Evolutionary conservation across 2,888 invertebrate species (phyloP).

Genomic region (Andrena hattorfiana): DNA sequence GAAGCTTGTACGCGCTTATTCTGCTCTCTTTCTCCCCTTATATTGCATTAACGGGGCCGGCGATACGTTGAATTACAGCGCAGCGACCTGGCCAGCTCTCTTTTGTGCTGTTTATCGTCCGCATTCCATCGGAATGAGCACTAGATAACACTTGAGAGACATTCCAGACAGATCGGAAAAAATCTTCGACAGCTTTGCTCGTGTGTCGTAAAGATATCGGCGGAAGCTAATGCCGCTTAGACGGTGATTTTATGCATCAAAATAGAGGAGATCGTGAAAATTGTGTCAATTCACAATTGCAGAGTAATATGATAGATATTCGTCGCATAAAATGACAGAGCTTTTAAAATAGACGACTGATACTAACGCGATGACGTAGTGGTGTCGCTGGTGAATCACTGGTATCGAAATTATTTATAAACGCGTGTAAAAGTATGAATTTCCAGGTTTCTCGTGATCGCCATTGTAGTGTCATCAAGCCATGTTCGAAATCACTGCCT

Average conservation of each 20-base stretch:
- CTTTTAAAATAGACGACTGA: no score
- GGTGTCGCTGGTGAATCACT: background rate
- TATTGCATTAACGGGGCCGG: constrained; percentile 30
- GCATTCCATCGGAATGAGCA: constrained; percentile 65
- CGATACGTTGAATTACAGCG: constrained; percentile 53
- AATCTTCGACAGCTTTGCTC: constrained; percentile 15
- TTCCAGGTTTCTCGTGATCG: background rate
- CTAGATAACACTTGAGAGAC: constrained; percentile 62
- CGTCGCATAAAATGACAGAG: no score
- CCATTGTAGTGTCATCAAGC: background rate
- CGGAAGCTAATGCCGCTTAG: constrained; percentile 5
- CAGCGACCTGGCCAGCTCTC: constrained; percentile 36
- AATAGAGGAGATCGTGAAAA: constrained; percentile 18
- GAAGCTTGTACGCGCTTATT: constrained; percentile 30
- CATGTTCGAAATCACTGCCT: background rate
- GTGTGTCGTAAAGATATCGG: constrained; percentile 47
- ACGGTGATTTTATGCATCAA: background rate
- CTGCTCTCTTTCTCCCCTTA: constrained; percentile 39
- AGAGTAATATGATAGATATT: background rate
- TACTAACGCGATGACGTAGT: background rate
- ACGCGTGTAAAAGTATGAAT: background rate
- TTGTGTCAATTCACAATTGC: constrained; percentile 4
- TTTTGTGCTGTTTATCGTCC: constrained; percentile 63
- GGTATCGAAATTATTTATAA: background rate
- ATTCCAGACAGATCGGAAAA: constrained; percentile 55